A percentile compares a stretch with the other conserved stretches of the same genome.
phyloP scores from a whole-genome alignment of 2,888 invertebrate genomes.

The Cheilosia soror region DNA sequence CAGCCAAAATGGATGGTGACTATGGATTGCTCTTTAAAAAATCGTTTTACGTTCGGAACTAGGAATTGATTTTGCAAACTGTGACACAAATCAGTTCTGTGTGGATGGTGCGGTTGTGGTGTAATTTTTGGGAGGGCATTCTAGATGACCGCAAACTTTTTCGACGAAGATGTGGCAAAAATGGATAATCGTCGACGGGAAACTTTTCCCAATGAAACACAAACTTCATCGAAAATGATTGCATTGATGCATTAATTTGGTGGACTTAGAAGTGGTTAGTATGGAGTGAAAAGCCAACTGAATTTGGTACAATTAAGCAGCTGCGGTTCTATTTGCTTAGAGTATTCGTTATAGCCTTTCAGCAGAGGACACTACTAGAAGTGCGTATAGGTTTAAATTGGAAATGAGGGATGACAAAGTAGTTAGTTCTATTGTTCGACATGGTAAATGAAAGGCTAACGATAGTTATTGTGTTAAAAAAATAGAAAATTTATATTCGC shows the following conservation, averaged over 20 bases:
- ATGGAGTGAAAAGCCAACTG: neutral
- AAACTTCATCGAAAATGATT: constrained; percentile 43
- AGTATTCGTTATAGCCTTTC: too few relatives aligned
- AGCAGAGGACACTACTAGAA: too few relatives aligned
- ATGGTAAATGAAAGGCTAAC: too few relatives aligned
- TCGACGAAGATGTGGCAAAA: constrained; percentile 27
- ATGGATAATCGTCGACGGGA: constrained; percentile 40
- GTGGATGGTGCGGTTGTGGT: constrained; percentile 49
- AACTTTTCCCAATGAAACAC: constrained; percentile 49
- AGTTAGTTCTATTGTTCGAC: too few relatives aligned
- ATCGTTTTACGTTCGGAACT: constrained; percentile 15
- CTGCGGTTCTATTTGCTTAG: neutral
- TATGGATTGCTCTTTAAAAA: constrained; percentile 49
- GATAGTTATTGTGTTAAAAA: too few relatives aligned
- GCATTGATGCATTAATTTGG: constrained; percentile 67
- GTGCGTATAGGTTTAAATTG: too few relatives aligned
- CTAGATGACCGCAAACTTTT: constrained; percentile 24
- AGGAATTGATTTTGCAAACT: constrained; percentile 69
- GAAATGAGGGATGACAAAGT: too few relatives aligned
- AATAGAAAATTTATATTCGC: too few relatives aligned
- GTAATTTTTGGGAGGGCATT: constrained; percentile 26
- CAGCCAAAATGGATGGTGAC: constrained; percentile 68
- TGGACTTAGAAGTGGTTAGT: constrained; percentile 31
- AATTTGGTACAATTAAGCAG: constrained; percentile 16
- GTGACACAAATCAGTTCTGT: constrained; percentile 61